Conservation (phyloP, 1,140 invertebrate genomes). For the Phortica variegata region DNA sequence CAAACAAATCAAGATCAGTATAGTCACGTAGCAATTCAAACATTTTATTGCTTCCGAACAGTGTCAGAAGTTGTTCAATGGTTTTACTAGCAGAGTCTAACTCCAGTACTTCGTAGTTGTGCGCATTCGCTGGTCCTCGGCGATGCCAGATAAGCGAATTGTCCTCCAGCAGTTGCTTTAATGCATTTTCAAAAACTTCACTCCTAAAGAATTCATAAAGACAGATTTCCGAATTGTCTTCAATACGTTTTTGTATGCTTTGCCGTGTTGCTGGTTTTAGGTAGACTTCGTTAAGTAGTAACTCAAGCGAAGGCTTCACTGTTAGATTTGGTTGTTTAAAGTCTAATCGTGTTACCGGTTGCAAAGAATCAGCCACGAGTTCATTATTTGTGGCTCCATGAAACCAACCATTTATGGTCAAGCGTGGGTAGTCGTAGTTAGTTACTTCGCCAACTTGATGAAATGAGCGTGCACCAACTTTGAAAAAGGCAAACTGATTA, state of each 20-base stretch:
- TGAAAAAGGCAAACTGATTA: conserved; percentile 73
- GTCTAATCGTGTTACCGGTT: conserved; percentile 35
- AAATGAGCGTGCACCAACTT: conserved; percentile 60
- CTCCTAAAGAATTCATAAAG: conserved; percentile 61
- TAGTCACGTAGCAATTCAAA: conserved; percentile 64
- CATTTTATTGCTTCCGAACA: conserved; percentile 62
- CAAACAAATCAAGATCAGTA: conserved; percentile 65
- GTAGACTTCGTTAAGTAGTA: conserved; percentile 60
- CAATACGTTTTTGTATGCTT: conserved; percentile 62
- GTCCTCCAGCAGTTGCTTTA: conserved; percentile 56
- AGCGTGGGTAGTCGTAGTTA: conserved; percentile 63
- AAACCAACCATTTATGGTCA: conserved; percentile 78
- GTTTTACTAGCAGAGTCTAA: conserved; percentile 52
- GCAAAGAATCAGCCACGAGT: conserved; percentile 34
- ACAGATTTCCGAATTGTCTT: conserved; percentile 63
- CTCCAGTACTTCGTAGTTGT: conserved; percentile 64
- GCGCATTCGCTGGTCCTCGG: conserved; percentile 65
- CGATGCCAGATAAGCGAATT: conserved; percentile 59
- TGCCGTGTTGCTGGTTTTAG: conserved; percentile 56
- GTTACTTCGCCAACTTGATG: conserved; percentile 68
- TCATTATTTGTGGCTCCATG: conserved; percentile 61
- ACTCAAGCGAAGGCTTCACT: conserved; percentile 41
- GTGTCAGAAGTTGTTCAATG: conserved; percentile 56
- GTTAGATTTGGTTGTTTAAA: conserved; percentile 39
- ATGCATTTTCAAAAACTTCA: conserved; percentile 58